Percentiles rank a stretch among this genome's conserved stretches.
Evolutionary conservation across 37 sponge, comb jelly and placozoan genomes (phyloP).

Genomic region (Ephydatia muelleri): DNA sequence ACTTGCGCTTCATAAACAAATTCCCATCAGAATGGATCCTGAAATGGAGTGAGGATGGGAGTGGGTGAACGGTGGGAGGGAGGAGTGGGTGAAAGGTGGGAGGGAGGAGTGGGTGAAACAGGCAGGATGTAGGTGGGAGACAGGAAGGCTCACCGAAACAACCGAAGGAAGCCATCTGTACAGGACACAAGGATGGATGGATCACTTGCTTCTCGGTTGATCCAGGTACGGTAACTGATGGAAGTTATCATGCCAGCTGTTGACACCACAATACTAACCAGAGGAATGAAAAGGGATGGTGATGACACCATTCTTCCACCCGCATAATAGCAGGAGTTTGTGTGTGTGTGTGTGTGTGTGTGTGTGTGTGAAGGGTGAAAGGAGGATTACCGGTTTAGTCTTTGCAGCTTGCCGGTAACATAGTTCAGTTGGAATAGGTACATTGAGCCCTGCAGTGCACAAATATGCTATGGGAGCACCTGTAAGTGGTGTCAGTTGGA

Average conservation of each 20-base stretch:
- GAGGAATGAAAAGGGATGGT: not conserved
- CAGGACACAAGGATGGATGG: constrained; percentile 83
- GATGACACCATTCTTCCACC: not conserved
- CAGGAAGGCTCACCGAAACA: constrained; percentile 50
- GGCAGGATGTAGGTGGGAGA: not conserved
- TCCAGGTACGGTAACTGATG: constrained; percentile 84
- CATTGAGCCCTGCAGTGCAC: constrained; percentile 64
- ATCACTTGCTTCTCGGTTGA: constrained; percentile 87
- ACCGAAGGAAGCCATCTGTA: constrained; percentile 50
- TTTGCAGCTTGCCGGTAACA: constrained; percentile 66
- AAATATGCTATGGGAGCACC: not conserved
- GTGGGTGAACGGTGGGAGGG: not conserved
- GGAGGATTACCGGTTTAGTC: constrained; percentile 57
- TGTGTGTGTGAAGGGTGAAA: constrained; percentile 1
- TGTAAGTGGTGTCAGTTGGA: not conserved
- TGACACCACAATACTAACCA: constrained; percentile 66
- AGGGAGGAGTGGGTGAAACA: not conserved
- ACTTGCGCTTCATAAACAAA: constrained; percentile 75
- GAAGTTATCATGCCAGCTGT: constrained; percentile 65
- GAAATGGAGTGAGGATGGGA: not conserved
- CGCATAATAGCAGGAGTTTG: not conserved
- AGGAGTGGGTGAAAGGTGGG: not conserved
- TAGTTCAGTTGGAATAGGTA: constrained; percentile 68
- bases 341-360: constrained; percentile 13
- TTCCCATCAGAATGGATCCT: constrained; percentile 61